These are phyloP conservation scores for Drosophila acutilabella DNA, from an alignment of 2,888 invertebrate species.

Conservation along the genomic window DNA sequence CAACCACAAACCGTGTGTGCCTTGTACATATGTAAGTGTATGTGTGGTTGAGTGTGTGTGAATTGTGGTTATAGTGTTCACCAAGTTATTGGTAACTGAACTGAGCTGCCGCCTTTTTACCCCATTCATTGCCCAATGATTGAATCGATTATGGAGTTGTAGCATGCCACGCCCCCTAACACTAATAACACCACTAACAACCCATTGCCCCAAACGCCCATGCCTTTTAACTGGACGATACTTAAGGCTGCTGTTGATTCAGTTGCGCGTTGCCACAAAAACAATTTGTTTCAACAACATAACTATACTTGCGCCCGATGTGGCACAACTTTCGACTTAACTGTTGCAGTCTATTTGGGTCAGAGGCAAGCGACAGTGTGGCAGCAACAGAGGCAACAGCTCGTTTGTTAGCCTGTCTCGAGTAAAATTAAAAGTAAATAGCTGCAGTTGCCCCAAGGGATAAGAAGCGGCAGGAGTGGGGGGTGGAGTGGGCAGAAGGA, in stretches of 20 bases:
- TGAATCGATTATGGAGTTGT: constrained; percentile 68
- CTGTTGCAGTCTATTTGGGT: constrained; percentile 21
- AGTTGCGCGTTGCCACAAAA: constrained; percentile 70
- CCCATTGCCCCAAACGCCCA: constrained; percentile 12
- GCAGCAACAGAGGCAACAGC: constrained; percentile 54
- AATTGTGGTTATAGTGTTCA: constrained; percentile 43
- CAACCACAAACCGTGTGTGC: constrained; percentile 24
- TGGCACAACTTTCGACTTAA: constrained; percentile 31
- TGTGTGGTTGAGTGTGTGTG: constrained; percentile 8
- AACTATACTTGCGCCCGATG: neutral
- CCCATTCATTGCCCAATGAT: constrained; percentile 33
- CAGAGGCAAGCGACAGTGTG: constrained; percentile 37
- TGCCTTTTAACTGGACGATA: constrained; percentile 53
- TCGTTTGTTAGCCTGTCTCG: constrained; percentile 71
- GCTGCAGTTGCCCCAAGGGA: constrained; percentile 48
- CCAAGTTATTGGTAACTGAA: constrained; percentile 68
- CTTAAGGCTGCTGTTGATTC: constrained; percentile 67
- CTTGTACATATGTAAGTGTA: neutral
- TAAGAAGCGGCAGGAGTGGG: neutral
- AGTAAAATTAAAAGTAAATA: constrained; percentile 78
- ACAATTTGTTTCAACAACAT: constrained; percentile 61
- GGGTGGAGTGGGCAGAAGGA: neutral
- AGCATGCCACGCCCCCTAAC: constrained; percentile 57
- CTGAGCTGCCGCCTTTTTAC: constrained; percentile 10
- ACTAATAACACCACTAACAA: too few species aligned